Evolutionary conservation across 2,113 vertebrate species (phyloP), one percentile per base, ranked within the genome.

Genomic region (Hydrochoerus hydrochaeris): DNA sequence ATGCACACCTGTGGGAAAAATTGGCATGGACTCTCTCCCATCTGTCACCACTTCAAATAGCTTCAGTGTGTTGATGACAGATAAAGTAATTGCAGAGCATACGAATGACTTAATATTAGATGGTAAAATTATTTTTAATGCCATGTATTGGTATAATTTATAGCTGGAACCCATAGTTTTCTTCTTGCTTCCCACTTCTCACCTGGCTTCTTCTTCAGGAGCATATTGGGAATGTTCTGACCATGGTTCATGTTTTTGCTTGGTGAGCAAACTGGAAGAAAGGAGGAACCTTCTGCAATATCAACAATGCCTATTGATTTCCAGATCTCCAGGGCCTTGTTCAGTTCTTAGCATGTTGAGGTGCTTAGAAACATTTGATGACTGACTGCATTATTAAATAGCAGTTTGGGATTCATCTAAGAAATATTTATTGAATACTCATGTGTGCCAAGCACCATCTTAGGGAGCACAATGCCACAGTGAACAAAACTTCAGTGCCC

Each of bases 31-130:
- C 97, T 97, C 96, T 97, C 97, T 98, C 93, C 96, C 98, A 98
- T 98, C 98, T 98, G 98, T 99, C 98, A 98, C 41, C 80, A 85
- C 98, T 87, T 98, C 96, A 97, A 98, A 98, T 97, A 98, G 98
- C 98, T 98, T 97, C 97, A 98, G 98, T 87, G 97, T 97, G 98
- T 98, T 97, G 98, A 98, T 98, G 98, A 98, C 98, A 98, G 99
- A 99, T 98, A 98, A 98, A 99, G 98, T 99, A 99, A 98, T 98
- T 98, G 98, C 96, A 97, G 96, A 98, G 97, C 97, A 93, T 98
- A 98, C 3, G 96, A 98, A 99, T 98, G 98, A 98, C 98, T 99
- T 98, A 99, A 99, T 99, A 98, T 98, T 98, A 98, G 98, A 97
- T 98, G 97, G 94, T 98, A 98, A 98, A 98, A 98, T 97, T 95